phyloP scores from a whole-genome alignment of 2,888 invertebrate genomes.

The Sesia bembeciformis region DNA sequence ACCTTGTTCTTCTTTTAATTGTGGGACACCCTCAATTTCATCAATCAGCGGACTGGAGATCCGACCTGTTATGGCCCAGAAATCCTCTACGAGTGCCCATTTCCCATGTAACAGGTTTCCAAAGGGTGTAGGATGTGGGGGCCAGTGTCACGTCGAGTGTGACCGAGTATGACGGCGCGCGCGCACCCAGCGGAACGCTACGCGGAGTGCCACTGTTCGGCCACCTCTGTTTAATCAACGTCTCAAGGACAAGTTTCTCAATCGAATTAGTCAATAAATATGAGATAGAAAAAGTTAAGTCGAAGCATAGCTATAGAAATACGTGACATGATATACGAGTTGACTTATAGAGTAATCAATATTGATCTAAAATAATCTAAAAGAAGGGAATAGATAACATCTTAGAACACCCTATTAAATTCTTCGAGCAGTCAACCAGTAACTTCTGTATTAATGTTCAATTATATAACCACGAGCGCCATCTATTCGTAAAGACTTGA shows the following conservation, averaged over 20 bases:
- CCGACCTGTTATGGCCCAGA: constrained; percentile 17
- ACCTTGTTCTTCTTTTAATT: neutral
- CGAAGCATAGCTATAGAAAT: too few relatives aligned
- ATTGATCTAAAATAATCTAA: too few relatives aligned
- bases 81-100: constrained; percentile 11
- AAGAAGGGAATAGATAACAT: too few relatives aligned
- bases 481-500: too few relatives aligned
- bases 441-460: too few relatives aligned
- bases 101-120: constrained; percentile 5
- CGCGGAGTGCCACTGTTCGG: constrained; percentile 29
- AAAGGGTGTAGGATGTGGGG: constrained; percentile 11
- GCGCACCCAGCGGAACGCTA: constrained; percentile 41
- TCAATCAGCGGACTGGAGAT: constrained; percentile 25
- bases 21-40: constrained; percentile 1
- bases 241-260: neutral
- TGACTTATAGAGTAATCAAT: too few relatives aligned
- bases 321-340: too few relatives aligned
- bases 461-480: too few relatives aligned
- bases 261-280: neutral
- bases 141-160: constrained; percentile 37
- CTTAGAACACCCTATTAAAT: too few relatives aligned
- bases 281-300: too few relatives aligned
- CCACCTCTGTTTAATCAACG: constrained; percentile 3
- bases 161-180: constrained; percentile 25
- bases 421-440: too few relatives aligned